Conservation (phyloP, 2,113 vertebrate genomes). For the Tetraodon nigroviridis region DNA sequence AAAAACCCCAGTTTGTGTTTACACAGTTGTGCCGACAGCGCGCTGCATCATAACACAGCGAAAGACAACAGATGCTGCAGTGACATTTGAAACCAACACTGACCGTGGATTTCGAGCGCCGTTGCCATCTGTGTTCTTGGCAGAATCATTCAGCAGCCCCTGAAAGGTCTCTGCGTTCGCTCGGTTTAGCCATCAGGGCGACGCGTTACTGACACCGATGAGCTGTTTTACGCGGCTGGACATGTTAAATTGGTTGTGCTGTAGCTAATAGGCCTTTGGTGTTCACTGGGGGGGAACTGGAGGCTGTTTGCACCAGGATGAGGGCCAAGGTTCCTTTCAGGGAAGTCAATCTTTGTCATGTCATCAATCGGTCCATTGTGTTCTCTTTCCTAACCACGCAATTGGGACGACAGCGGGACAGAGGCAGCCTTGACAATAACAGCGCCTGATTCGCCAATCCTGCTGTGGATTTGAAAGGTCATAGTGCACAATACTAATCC, state of each 20-base stretch:
- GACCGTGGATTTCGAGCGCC: too few relatives aligned
- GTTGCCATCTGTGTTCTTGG: background rate
- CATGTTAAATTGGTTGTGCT: slow-evolving; percentile 56
- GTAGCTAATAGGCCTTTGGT: slow-evolving; percentile 47
- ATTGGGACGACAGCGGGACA: slow-evolving; percentile 4
- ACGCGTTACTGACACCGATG: slow-evolving; percentile 57
- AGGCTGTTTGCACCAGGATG: slow-evolving; percentile 15
- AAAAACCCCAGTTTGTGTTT: too few relatives aligned
- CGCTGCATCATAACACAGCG: background rate
- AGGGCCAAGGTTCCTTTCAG: slow-evolving; percentile 11
- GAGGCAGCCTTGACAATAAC: background rate
- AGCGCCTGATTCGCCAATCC: background rate
- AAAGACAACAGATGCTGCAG: too few relatives aligned
- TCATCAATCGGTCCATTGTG: slow-evolving; percentile 34
- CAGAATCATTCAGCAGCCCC: slow-evolving; percentile 40
- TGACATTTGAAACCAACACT: background rate
- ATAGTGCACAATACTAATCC: background rate
- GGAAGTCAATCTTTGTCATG: slow-evolving; percentile 30
- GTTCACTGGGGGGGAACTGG: slow-evolving; percentile 30
- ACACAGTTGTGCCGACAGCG: too few relatives aligned
- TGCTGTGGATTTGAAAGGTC: background rate
- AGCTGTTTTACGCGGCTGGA: slow-evolving; percentile 51
- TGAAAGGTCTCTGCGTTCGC: slow-evolving; percentile 48
- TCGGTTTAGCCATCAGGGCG: slow-evolving; percentile 57
- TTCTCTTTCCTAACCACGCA: slow-evolving; percentile 16